Base-by-base conservation (phyloP, 2,888 invertebrate species). In the Hyalella azteca region DNA sequence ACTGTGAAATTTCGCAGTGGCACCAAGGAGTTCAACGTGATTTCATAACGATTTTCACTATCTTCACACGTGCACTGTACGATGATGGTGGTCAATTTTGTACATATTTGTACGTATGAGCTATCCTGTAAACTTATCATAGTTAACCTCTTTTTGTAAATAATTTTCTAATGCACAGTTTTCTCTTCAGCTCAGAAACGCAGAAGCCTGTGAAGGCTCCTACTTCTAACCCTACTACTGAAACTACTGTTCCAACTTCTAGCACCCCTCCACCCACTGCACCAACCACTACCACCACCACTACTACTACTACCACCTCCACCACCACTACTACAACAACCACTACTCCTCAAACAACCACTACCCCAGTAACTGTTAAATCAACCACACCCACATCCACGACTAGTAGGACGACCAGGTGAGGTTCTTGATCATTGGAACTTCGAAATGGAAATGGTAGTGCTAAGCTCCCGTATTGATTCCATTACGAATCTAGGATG, bases 271-370 rank as follows among this genome's bases (percentile, higher is more conserved):
- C 66, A 49, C 22, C 50, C 29, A 29, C 73, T 19, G 36, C 88
- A 79, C 88, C 88, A 40, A 86, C 87, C 79, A 88, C 87, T 86
- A 32, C 73, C 5, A 73, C 73, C 32, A 73, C 73, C n/a, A 73
- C 73, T 39, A 73, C 73, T 5, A 32, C 11, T 5, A 15, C 3
- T 29, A 36, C 36, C 19, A 36, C 73, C n/a, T 32, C 77, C 3
- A 79, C 50, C 2, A 41, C 36, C n/a, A 75, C 48, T 0, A 79
- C 79, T 9, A 73, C 79, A 19, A 45, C 45, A n/a, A 75, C 75
- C 22, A 41, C 45, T 19, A 19, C 45, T 7, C 40, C 11, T 41
- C 75, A 40, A 11, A 59, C 66, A 2, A 76, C 79, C 0, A 75
- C 75, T 15, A 75, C 60, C 1, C 49, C 79, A 7, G 79, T 76